Evolutionary conservation across 35 echinoderm and acorn worm species (phyloP).

Genomic region (Acanthaster planci): DNA sequence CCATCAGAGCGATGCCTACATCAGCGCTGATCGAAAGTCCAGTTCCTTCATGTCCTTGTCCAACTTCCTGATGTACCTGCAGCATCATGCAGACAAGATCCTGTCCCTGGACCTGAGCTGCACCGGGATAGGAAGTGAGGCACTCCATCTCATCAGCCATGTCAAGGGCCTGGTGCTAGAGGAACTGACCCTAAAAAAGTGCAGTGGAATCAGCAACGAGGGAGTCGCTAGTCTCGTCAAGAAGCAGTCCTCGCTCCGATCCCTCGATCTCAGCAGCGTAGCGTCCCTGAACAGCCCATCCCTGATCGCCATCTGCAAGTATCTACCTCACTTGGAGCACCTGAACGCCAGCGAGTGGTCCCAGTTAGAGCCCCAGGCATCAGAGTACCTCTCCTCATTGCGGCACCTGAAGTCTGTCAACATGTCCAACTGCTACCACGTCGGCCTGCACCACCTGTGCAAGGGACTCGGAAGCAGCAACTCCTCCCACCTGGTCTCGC

Average conservation of each 20-base stretch:
- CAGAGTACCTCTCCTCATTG: background rate
- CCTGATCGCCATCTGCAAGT: constrained; percentile 47
- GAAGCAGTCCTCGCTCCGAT: constrained; percentile 32
- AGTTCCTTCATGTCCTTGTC: constrained; percentile 62
- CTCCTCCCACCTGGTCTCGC: constrained; percentile 28
- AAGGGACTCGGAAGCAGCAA: constrained; percentile 42
- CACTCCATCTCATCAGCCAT: constrained; percentile 47
- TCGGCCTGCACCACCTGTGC: constrained; percentile 48
- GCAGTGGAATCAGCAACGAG: constrained; percentile 61
- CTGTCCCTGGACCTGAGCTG: constrained; percentile 61
- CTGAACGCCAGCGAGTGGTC: constrained; percentile 54
- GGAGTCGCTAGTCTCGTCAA: constrained; percentile 57
- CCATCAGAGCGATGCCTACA: constrained; percentile 62
- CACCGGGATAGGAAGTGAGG: constrained; percentile 56
- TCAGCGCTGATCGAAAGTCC: constrained; percentile 40
- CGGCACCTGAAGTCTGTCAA: background rate
- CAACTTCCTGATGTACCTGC: constrained; percentile 54
- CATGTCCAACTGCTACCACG: constrained; percentile 36
- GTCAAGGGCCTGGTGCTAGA: constrained; percentile 61
- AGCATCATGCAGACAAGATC: constrained; percentile 31
- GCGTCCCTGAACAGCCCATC: constrained; percentile 26
- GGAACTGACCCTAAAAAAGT: constrained; percentile 61
- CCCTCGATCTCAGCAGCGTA: constrained; percentile 46
- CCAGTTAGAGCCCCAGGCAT: constrained; percentile 6
- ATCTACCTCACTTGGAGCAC: constrained; percentile 47